Evolutionary conservation across 2,888 invertebrate species (phyloP).

Genomic region (Epistrophe eligans): DNA sequence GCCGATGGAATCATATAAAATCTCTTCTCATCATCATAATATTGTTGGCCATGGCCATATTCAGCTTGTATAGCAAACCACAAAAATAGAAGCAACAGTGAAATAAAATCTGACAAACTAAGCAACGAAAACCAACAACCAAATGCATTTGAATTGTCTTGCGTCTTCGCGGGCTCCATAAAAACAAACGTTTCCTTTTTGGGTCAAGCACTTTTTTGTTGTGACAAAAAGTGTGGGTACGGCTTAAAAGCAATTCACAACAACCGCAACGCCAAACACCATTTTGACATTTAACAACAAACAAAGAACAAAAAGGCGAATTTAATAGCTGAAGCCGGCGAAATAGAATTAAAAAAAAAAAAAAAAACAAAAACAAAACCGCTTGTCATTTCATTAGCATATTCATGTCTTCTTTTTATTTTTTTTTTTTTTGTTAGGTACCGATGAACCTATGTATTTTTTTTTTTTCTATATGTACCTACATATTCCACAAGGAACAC

Average conservation of each 20-base stretch:
- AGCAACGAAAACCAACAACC: slow-evolving; percentile 34
- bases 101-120: slow-evolving; percentile 11
- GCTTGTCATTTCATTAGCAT: slow-evolving; percentile 55
- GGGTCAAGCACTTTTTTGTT: slow-evolving; percentile 54
- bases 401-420: slow-evolving; percentile 43
- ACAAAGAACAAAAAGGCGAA: slow-evolving; percentile 33
- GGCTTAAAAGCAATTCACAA: neutral
- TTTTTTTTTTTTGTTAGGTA: neutral
- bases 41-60: slow-evolving; percentile 30
- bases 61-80: slow-evolving; percentile 36
- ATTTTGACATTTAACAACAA: slow-evolving; percentile 42
- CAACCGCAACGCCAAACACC: slow-evolving; percentile 10
- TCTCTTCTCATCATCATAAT: slow-evolving; percentile 29
- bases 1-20: slow-evolving; percentile 8
- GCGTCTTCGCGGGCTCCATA: slow-evolving; percentile 24
- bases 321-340: slow-evolving; percentile 21
- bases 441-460: neutral
- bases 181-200: slow-evolving; percentile 58
- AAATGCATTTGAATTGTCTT: slow-evolving; percentile 41
- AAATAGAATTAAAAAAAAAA: neutral
- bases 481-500: slow-evolving; percentile 29
- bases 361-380: slow-evolving; percentile 13
- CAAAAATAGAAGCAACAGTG: slow-evolving; percentile 47
- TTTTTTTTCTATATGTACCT: neutral
- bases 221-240: slow-evolving; percentile 13